Percentiles rank a stretch among this genome's conserved stretches.
phyloP scores from a whole-genome alignment of 2,113 vertebrate species.

The Chamaetylas fuelleborni region DNA sequence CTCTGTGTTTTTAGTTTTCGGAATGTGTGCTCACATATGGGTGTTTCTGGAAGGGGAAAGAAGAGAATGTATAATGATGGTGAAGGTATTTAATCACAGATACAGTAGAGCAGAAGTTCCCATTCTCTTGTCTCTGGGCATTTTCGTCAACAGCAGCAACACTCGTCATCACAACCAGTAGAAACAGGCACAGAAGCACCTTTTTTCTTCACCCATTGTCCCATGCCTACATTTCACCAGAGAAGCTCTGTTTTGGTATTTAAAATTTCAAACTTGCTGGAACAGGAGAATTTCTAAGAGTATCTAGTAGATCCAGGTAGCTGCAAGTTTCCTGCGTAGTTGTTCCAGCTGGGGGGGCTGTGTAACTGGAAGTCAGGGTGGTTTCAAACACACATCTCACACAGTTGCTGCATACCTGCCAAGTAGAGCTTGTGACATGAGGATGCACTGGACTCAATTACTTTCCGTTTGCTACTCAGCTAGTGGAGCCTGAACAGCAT shows the following conservation, averaged over 20 bases:
- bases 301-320: neutral
- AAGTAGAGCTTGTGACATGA: neutral
- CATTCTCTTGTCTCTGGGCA: neutral
- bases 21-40: neutral
- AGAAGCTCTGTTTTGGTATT: neutral
- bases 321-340: neutral
- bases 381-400: neutral
- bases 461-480: neutral
- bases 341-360: neutral
- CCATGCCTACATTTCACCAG: neutral
- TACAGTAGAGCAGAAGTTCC: neutral
- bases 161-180: neutral
- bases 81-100: neutral
- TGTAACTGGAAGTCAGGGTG: neutral
- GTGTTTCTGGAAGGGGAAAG: neutral
- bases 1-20: neutral
- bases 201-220: neutral
- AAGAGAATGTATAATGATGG: neutral
- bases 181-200: neutral
- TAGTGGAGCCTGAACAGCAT: neutral
- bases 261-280: neutral
- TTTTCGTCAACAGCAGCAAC: neutral
- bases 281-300: neutral
- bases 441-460: neutral
- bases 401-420: neutral